Base-by-base conservation (phyloP, 2,888 invertebrate genomes). In the Mylabris sibirica region DNA sequence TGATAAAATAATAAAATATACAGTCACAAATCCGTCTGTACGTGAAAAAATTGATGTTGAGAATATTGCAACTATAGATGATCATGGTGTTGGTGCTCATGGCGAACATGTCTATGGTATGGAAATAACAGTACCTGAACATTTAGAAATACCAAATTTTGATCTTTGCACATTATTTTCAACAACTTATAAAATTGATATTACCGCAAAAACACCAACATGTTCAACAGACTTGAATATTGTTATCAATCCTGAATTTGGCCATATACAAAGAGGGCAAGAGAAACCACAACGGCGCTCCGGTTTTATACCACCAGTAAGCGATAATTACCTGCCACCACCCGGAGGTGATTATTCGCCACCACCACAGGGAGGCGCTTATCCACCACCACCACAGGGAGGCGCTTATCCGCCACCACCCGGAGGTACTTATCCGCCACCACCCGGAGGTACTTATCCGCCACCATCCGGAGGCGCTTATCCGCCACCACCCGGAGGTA, bases 51-150 rank as follows among this genome's bases (percentile, higher is more conserved):
- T 63, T 12, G 73, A 76, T 20, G 59, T 69, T 35, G 76, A 77
- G 49, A 73, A 67, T 41, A 65, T 79, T 24, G 69, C 72, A 12
- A 65, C 70, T 34, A 64, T 77, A 53, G 72, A 65, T 11, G 80
- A 80, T 61, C 78, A 79, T 61, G 81, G 81, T 14, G 75, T 81
- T n/a, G 82, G 82, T 24, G 81, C 81, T 30, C 82, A 82, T 72
- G 82, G 81, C 22, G 80, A 82, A 71, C 76, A 80, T 63, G 78
- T 77, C 0, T 82, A 77, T 68, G 72, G 76, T 49, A 78, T 82
- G 24, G 69, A 74, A 59, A 69, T 82, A 5, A 72, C 61, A 24
- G 74, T 82, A 44, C 81, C 81, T 6, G 60, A 44, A 20, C 17
- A 38, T 17, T 30, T 70, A 38, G 26, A 70, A n/a, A 72, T 78